Evolutionary conservation across 35 echinoderm and acorn worm species (phyloP).

Genomic region (Heliocidaris tuberculata): DNA sequence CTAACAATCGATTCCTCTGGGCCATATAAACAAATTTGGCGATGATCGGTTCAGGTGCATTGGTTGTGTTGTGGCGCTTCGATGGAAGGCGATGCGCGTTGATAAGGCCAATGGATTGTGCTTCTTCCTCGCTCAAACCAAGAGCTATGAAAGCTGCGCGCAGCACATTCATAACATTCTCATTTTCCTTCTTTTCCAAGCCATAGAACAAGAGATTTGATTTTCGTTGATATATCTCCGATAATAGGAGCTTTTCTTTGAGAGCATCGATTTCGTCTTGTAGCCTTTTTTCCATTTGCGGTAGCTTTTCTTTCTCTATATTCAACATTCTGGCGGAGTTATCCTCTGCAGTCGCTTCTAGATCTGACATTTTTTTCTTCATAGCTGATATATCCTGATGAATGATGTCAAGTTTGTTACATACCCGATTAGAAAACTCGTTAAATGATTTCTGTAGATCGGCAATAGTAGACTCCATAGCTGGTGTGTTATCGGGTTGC

Average conservation of each 20-base stretch:
- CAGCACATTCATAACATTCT: background rate
- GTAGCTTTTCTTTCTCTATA: constrained; percentile 13
- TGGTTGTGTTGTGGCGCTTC: background rate
- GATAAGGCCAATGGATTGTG: background rate
- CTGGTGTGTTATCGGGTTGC: no score
- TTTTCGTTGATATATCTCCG: constrained; percentile 23
- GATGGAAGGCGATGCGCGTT: constrained; percentile 28
- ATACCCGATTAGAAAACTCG: background rate
- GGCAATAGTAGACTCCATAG: background rate
- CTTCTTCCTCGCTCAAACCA: background rate
- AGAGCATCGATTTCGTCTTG: background rate
- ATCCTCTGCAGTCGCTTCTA: background rate
- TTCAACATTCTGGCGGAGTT: constrained; percentile 15
- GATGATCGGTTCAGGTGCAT: no score
- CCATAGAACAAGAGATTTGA: constrained; percentile 12
- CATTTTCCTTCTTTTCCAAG: background rate
- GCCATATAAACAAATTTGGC: no score
- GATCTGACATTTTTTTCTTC: background rate
- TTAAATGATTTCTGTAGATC: constrained; percentile 6
- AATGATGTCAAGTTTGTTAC: background rate
- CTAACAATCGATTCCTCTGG: no score
- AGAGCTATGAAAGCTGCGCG: background rate
- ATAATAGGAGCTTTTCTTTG: background rate
- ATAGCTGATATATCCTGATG: background rate
- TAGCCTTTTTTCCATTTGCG: background rate